Evolutionary conservation across 1,140 invertebrate species (phyloP), one percentile per base, ranked within the genome.

Genomic region (Vollenhovia emeryi): DNA sequence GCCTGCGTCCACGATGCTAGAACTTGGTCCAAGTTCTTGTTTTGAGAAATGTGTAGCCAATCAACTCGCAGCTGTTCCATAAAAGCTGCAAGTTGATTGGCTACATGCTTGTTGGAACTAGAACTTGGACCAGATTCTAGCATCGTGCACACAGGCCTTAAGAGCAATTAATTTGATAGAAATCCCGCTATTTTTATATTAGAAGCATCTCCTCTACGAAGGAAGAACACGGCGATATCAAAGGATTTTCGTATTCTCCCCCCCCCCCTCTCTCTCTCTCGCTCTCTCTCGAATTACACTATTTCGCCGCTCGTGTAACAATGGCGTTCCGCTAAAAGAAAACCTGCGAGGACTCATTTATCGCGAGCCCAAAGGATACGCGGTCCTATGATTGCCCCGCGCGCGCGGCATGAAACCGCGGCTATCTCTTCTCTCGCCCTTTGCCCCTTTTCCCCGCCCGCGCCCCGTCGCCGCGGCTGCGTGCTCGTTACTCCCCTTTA

Each of bases 261-360:
- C n/a, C n/a, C n/a, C n/a, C n/a, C n/a, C n/a, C n/a, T n/a, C n/a
- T n/a, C n/a, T n/a, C n/a, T n/a, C n/a, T n/a, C n/a, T n/a, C 78
- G 52, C 60, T 30, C 60, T 76, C 87, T 80, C 83, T 76, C 71
- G 75, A 88, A 84, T 88, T 84, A 43, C 82, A 43, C 86, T 64
- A 86, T 33, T 87, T 57, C 33, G 74, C 78, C 68, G 79, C 84
- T 87, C 73, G 74, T 68, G 21, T 60, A 88, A 88, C 86, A 87
- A 88, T 85, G 48, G 73, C 57, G 68, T n/a, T 13, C 36, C 52
- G 68, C 85, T 88, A 18, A 50, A 88, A 88, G 83, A 79, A n/a
- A n/a, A n/a, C n/a, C 40, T 60, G 52, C 66, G 82, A 50, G 74
- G 86, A 88, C 87, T 88, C 82, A 88, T 88, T 88, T 88, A 85